phyloP scores from a whole-genome alignment of 2,113 vertebrate species.

The Pelmatolapia mariae region DNA sequence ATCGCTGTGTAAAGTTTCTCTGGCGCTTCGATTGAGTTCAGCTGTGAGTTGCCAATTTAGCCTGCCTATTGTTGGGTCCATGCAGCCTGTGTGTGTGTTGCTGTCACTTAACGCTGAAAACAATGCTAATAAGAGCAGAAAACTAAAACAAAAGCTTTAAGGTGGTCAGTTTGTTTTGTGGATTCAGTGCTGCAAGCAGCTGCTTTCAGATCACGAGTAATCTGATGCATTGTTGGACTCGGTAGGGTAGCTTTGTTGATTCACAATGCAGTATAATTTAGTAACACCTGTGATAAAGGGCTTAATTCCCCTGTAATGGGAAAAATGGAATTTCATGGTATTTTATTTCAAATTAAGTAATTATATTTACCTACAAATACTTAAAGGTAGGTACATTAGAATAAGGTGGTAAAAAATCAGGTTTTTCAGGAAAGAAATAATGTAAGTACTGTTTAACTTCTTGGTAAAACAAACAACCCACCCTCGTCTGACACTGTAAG shows the following conservation, averaged over 20 bases:
- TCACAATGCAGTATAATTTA: not conserved
- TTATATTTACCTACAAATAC: not conserved
- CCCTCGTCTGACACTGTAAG: not conserved
- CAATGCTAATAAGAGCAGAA: not conserved
- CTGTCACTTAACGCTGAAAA: not conserved
- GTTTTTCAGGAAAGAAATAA: not conserved
- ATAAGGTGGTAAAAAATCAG: not conserved
- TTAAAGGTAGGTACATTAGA: not conserved
- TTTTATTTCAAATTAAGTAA: not conserved
- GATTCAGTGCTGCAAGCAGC: not conserved
- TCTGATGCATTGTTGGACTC: fast-evolving
- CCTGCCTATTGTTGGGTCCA: not conserved
- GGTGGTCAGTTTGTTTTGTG: not conserved
- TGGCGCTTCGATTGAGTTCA: not conserved
- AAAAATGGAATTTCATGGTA: not conserved
- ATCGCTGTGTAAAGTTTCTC: not conserved
- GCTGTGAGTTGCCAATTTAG: not conserved
- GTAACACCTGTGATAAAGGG: not conserved
- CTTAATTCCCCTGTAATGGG: not conserved
- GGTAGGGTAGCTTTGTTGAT: not conserved
- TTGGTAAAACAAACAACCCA: not conserved
- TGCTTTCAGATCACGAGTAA: not conserved
- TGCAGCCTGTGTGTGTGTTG: not conserved
- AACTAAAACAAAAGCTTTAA: not conserved
- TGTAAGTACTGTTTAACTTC: not conserved